phyloP scores from a whole-genome alignment of 1,140 invertebrate species.

The Nixonia krombeini region DNA sequence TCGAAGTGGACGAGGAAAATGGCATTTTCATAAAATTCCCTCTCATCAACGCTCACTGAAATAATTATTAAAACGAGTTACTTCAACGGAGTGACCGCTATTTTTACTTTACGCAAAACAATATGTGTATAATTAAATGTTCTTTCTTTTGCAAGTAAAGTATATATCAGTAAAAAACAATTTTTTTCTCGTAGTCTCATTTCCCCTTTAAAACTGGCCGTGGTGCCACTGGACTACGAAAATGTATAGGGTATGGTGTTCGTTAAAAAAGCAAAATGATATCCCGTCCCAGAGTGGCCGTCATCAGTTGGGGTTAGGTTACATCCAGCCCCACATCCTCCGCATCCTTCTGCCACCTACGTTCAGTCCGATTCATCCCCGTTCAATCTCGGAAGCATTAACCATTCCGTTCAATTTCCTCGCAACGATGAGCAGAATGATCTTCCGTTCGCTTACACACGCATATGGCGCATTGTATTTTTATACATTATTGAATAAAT shows the following conservation, averaged over 20 bases:
- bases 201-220: slow-evolving; percentile 33
- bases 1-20: too few species aligned
- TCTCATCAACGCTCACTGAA: too few species aligned
- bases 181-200: slow-evolving; percentile 35
- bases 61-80: background rate
- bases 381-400: slow-evolving; percentile 45
- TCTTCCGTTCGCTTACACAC: too few species aligned
- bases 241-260: slow-evolving; percentile 43
- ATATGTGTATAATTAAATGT: background rate
- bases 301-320: slow-evolving; percentile 38
- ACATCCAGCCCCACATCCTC: slow-evolving; percentile 34
- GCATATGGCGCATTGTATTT: too few species aligned
- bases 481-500: too few species aligned
- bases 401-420: slow-evolving; percentile 48
- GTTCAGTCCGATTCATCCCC: slow-evolving; percentile 45
- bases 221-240: slow-evolving; percentile 24
- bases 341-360: slow-evolving; percentile 32
- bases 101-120: background rate
- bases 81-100: background rate
- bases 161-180: slow-evolving; percentile 4
- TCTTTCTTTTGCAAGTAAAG: background rate
- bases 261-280: slow-evolving; percentile 48
- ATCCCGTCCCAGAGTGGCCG: slow-evolving; percentile 38
- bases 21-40: too few species aligned
- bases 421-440: slow-evolving; percentile 27